phyloP scores from a whole-genome alignment of 2,797 vertebrate species.

The Synaphobranchus kaupii region DNA sequence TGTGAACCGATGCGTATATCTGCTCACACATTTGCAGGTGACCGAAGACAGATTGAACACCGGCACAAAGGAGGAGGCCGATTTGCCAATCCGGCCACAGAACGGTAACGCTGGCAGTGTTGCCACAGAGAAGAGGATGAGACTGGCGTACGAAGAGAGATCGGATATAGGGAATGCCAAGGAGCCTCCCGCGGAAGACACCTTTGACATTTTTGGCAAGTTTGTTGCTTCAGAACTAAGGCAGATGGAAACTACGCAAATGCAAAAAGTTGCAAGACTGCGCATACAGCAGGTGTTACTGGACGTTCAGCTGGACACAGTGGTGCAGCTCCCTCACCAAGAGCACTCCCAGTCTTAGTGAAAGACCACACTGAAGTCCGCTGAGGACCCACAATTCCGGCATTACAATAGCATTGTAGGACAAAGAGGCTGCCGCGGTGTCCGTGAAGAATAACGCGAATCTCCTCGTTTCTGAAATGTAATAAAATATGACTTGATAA shows the following conservation, averaged over 20 bases:
- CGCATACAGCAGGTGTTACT: constrained; percentile 22
- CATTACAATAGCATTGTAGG: too few relatives aligned
- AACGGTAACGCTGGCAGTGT: not conserved
- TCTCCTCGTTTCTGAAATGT: not conserved
- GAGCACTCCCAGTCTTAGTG: not conserved
- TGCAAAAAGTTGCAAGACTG: constrained; percentile 10
- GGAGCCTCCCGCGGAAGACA: not conserved
- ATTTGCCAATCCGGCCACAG: not conserved
- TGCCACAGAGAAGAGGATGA: not conserved
- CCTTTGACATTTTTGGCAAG: constrained; percentile 24
- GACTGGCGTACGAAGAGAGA: not conserved
- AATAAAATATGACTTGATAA: not conserved
- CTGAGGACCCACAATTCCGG: not conserved
- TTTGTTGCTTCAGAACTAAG: constrained; percentile 5
- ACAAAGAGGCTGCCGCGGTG: too few relatives aligned
- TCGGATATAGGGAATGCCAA: not conserved
- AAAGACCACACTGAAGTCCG: not conserved
- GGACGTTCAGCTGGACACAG: constrained; percentile 7
- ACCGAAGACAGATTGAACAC: not conserved
- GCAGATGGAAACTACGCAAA: constrained; percentile 13
- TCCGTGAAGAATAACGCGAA: too few relatives aligned
- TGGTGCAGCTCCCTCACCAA: not conserved
- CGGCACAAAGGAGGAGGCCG: not conserved
- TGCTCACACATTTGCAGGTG: not conserved
- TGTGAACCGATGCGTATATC: not conserved